These are phyloP conservation scores for Cephus rjabovi DNA, from an alignment of 2,888 invertebrate species.

Conservation along the genomic window DNA sequence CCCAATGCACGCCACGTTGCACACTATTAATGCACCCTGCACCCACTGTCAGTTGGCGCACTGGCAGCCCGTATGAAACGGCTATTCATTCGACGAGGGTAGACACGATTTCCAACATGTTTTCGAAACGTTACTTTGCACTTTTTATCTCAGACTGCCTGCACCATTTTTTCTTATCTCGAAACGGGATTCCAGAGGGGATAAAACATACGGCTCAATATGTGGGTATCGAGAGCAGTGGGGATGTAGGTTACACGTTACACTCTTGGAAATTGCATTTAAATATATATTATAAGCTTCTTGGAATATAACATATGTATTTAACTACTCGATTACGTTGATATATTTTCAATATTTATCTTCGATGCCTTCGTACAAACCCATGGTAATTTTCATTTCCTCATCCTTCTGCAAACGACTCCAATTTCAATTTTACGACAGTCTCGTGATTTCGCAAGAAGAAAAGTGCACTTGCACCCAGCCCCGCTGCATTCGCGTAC, in stretches of 20 bases:
- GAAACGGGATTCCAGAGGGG: neutral
- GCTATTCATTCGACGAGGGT: neutral
- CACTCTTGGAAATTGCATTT: neutral
- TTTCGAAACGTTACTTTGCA: neutral
- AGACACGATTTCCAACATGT: neutral
- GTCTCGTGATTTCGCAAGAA: neutral
- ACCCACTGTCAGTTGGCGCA: neutral
- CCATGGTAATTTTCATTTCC: neutral
- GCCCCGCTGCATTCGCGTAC: neutral
- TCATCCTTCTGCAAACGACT: neutral
- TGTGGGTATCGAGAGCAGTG: neutral
- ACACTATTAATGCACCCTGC: neutral
- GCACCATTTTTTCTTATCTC: neutral
- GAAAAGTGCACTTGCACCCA: neutral
- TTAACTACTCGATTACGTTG: neutral
- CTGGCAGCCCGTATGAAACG: neutral
- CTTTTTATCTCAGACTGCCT: neutral
- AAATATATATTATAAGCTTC: neutral
- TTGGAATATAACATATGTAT: neutral
- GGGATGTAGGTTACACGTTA: neutral
- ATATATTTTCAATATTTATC: neutral
- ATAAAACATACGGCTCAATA: neutral
- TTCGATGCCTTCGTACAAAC: neutral
- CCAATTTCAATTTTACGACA: neutral
- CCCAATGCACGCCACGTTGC: constrained; percentile 12